Percentiles rank a stretch among this genome's conserved stretches.
Conservation (phyloP, 2,888 invertebrate species). For the Eledona agricola region DNA sequence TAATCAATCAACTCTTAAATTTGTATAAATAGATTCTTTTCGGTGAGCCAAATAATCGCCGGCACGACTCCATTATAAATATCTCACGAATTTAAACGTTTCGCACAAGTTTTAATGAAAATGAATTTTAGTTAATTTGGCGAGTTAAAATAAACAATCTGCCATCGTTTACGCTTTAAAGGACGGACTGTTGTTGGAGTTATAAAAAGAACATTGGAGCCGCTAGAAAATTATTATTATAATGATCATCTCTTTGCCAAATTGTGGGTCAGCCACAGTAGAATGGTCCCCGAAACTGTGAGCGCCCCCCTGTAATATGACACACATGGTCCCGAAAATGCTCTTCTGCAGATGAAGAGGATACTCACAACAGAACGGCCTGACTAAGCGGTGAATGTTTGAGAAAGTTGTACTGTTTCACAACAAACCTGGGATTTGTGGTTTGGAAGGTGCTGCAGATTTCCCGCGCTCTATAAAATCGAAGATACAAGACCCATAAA, state of each 20-base stretch:
- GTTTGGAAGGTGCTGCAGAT: slow-evolving; percentile 49
- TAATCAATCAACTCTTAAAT: slow-evolving; percentile 18
- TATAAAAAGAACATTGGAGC: slow-evolving; percentile 10
- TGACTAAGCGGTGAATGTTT: slow-evolving; percentile 53
- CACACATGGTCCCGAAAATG: too few species aligned
- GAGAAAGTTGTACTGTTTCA: slow-evolving; percentile 52
- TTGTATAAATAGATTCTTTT: slow-evolving; percentile 11
- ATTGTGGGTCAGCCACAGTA: slow-evolving; percentile 43
- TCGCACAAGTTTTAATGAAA: too few species aligned
- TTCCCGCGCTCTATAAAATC: slow-evolving; percentile 50
- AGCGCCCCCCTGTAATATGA: slow-evolving; percentile 44
- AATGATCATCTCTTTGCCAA: slow-evolving; percentile 37
- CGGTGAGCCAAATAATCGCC: slow-evolving; percentile 1
- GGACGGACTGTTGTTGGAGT: slow-evolving; percentile 16
- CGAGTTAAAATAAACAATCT: background rate
- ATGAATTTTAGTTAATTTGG: background rate
- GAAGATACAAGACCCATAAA: slow-evolving; percentile 12
- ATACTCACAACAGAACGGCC: slow-evolving; percentile 52
- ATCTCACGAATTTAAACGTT: background rate
- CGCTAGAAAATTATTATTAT: background rate
- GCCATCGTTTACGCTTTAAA: slow-evolving; percentile 7
- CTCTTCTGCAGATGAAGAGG: slow-evolving; percentile 8
- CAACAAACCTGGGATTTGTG: slow-evolving; percentile 48
- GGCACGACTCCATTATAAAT: background rate
- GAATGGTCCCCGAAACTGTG: slow-evolving; percentile 41